Conservation (phyloP, 2,797 vertebrate species). For the Sebastes vulpes region DNA sequence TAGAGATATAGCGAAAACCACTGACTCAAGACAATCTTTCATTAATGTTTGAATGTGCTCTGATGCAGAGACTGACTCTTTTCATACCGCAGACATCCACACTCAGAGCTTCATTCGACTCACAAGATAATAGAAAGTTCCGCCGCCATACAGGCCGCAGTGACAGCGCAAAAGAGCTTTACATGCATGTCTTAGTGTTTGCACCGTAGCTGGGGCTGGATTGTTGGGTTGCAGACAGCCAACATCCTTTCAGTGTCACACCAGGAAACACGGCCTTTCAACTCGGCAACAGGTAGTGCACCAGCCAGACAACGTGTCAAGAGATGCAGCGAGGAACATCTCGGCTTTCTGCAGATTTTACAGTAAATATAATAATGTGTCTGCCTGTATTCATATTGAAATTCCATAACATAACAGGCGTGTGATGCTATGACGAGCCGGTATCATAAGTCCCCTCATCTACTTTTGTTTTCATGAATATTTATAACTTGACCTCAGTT, state of each 20-base stretch:
- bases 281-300: constrained; percentile 1
- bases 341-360: neutral
- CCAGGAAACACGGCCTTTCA: constrained; percentile 12
- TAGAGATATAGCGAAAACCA: neutral
- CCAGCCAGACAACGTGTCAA: neutral
- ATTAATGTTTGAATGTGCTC: neutral
- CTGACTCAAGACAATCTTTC: neutral
- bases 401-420: neutral
- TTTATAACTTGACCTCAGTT: neutral
- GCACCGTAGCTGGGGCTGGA: neutral
- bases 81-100: neutral
- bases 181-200: neutral
- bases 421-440: neutral
- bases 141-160: neutral
- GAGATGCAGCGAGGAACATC: neutral
- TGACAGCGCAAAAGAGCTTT: neutral
- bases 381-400: neutral
- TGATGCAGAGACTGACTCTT: neutral
- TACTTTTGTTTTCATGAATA: neutral
- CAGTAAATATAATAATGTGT: neutral
- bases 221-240: neutral
- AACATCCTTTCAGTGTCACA: neutral
- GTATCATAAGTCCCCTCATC: neutral
- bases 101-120: neutral
- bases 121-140: neutral